Conservation (phyloP, 1,140 invertebrate genomes). For the Drosophila obscura region DNA sequence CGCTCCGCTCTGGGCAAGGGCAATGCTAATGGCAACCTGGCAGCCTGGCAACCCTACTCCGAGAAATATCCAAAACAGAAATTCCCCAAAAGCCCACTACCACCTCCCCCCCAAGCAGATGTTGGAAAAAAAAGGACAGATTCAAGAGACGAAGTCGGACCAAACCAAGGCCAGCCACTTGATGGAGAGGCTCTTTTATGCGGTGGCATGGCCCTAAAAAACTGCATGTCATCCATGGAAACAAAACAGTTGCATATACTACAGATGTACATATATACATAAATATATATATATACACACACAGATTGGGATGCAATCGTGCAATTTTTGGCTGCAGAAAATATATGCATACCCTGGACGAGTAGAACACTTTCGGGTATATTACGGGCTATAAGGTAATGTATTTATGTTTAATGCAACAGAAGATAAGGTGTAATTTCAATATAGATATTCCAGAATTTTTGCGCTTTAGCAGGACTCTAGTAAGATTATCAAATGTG, state of each 20-base stretch:
- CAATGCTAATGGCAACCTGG: constrained; percentile 22
- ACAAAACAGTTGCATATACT: constrained; percentile 38
- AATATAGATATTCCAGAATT: no score
- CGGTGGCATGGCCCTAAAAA: constrained; percentile 63
- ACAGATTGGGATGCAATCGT: constrained; percentile 41
- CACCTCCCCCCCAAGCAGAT: constrained; percentile 2
- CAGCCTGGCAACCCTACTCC: constrained; percentile 4
- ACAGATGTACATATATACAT: constrained; percentile 12
- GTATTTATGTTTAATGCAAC: no score
- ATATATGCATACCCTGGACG: constrained; percentile 3
- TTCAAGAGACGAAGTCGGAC: constrained; percentile 14
- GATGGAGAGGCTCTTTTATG: constrained; percentile 25
- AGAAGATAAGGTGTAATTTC: no score
- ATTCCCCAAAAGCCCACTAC: neutral
- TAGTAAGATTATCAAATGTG: no score
- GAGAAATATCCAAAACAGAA: constrained; percentile 1
- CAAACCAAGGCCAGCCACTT: constrained; percentile 68
- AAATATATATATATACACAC: constrained; percentile 15
- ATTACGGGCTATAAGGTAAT: no score
- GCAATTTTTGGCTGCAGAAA: constrained; percentile 56
- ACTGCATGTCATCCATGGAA: constrained; percentile 65
- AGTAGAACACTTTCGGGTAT: no score
- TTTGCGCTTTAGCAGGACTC: no score
- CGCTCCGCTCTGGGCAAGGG: constrained; percentile 36
- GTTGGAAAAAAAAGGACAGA: constrained; percentile 25